Evolutionary conservation across 2,113 vertebrate genomes (phyloP).

Genomic region (Lepus timidus): DNA sequence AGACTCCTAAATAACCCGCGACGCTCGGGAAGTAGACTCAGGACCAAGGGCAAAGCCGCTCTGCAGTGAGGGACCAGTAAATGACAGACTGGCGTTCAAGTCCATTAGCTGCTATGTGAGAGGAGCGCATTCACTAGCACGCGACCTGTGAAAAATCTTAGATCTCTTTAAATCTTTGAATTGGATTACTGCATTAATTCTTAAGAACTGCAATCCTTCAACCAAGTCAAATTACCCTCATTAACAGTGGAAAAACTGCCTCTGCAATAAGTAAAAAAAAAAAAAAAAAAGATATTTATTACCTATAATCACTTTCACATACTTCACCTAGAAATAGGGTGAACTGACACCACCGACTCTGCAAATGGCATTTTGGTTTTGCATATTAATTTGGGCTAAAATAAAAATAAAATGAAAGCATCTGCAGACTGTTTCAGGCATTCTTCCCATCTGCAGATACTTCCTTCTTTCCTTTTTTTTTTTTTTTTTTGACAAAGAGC

Average conservation of each 20-base stretch:
- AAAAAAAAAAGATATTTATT: constrained; percentile 95
- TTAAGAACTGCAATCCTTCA: constrained; percentile 99
- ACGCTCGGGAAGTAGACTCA: constrained; percentile 90
- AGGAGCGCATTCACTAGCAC: constrained; percentile 96
- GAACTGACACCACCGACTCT: constrained; percentile 78
- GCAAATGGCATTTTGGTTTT: not conserved
- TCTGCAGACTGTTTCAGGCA: fast-evolving
- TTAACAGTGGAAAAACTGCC: constrained; percentile 99
- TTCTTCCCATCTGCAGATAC: not conserved
- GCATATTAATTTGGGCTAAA: constrained; percentile 20
- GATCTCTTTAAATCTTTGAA: constrained; percentile 99
- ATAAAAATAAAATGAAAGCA: constrained; percentile 45
- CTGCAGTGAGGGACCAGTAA: constrained; percentile 91
- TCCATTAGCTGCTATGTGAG: constrained; percentile 99
- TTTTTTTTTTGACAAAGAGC: not conserved
- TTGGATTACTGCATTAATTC: constrained; percentile 99
- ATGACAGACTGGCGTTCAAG: constrained; percentile 99
- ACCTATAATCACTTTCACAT: constrained; percentile 96
- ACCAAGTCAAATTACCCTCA: constrained; percentile 99
- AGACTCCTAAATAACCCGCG: constrained; percentile 93
- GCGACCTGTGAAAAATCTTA: constrained; percentile 99
- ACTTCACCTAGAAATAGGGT: constrained; percentile 86
- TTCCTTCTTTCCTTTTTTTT: not conserved
- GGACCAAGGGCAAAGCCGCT: constrained; percentile 97
- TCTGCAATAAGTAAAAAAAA: constrained; percentile 96